Conservation (phyloP, 2,888 invertebrate species). For the Agrochola lychnidis region DNA sequence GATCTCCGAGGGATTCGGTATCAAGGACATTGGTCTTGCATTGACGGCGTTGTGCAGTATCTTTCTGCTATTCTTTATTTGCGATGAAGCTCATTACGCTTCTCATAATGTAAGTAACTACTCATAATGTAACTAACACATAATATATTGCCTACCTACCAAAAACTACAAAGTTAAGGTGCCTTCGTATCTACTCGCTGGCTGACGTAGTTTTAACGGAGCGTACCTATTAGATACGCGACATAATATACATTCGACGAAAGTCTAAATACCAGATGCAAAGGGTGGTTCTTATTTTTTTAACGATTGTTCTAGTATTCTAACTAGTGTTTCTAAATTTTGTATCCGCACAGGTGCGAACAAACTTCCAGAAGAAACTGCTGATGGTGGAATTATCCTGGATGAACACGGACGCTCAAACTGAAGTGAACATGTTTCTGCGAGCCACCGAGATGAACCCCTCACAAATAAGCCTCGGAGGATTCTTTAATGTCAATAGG, state of each 20-base stretch:
- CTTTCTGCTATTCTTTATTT: conserved; percentile 93
- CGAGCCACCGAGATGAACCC: conserved; percentile 95
- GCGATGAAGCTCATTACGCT: conserved; percentile 94
- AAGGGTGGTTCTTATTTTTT: neutral
- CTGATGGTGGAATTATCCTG: conserved; percentile 93
- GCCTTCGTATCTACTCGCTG: neutral
- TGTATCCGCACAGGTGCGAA: conserved; percentile 88
- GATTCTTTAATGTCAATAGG: conserved; percentile 93
- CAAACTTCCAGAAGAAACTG: conserved; percentile 94
- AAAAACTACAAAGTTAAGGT: neutral
- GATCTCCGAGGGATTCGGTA: conserved; percentile 93
- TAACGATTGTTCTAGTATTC: neutral
- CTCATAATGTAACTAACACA: too few relatives aligned
- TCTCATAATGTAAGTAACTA: conserved; percentile 91
- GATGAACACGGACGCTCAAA: conserved; percentile 94
- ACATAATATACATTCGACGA: neutral
- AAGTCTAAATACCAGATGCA: neutral
- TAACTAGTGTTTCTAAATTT: neutral
- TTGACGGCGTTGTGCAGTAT: conserved; percentile 92
- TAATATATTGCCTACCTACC: neutral
- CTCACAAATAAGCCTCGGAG: conserved; percentile 93
- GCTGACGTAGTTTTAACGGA: neutral
- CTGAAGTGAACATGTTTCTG: conserved; percentile 94
- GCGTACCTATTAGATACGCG: neutral
- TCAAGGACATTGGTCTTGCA: conserved; percentile 93